Evolutionary conservation across 2,797 vertebrate species (phyloP).

Genomic region (Varecia variegata): DNA sequence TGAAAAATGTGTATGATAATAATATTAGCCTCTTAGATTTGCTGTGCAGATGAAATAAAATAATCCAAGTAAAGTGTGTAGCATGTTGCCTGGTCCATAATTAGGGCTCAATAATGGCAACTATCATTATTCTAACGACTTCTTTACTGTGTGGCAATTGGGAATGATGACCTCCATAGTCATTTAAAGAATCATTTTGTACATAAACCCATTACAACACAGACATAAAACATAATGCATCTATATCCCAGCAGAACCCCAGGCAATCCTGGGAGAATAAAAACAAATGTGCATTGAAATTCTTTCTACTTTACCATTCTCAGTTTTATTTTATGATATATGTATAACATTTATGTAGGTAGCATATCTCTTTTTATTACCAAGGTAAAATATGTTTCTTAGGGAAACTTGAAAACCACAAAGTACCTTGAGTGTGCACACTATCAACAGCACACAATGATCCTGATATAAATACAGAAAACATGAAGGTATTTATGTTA

Average conservation of each 20-base stretch:
- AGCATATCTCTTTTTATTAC: background rate
- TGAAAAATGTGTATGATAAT: background rate
- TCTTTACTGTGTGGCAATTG: background rate
- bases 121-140: background rate
- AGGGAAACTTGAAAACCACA: background rate
- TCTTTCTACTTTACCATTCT: background rate
- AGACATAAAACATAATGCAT: background rate
- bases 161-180: background rate
- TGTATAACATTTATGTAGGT: background rate
- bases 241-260: background rate
- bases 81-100: background rate
- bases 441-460: background rate
- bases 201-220: background rate
- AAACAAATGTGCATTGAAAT: conserved; percentile 23
- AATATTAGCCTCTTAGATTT: background rate
- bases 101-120: background rate
- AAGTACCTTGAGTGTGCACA: background rate
- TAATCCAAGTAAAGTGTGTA: background rate
- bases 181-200: background rate
- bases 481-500: background rate
- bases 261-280: background rate
- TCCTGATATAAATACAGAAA: background rate
- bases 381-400: background rate
- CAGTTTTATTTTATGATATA: background rate
- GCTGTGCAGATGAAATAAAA: background rate